phyloP scores from a whole-genome alignment of 2,797 vertebrate species.

The Melanotaenia trifasciata region DNA sequence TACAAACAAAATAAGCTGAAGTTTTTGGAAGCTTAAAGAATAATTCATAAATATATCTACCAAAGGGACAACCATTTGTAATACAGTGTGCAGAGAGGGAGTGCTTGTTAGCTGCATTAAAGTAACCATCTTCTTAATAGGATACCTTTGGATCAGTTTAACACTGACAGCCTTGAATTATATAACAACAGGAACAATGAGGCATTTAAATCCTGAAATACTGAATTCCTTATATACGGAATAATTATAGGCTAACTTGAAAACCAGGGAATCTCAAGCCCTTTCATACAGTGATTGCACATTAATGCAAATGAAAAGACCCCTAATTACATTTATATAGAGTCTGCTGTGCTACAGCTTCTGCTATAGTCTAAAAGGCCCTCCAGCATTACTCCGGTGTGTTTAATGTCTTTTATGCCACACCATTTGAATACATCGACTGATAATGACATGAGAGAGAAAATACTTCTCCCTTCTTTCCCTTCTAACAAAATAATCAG shows the following conservation, averaged over 20 bases:
- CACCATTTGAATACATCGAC: background rate
- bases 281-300: background rate
- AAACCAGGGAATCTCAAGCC: background rate
- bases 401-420: background rate
- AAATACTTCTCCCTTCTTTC: background rate
- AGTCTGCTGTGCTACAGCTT: too few relatives aligned
- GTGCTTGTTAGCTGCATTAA: background rate
- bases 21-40: background rate
- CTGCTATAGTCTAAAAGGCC: background rate
- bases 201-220: conserved; percentile 1
- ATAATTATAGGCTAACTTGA: too few relatives aligned
- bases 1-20: too few relatives aligned
- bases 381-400: background rate
- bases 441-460: too few relatives aligned
- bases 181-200: background rate
- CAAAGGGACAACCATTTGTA: background rate
- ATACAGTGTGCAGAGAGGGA: background rate
- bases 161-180: background rate
- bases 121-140: background rate
- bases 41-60: background rate
- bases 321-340: background rate
- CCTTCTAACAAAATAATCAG: background rate
- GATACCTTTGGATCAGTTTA: background rate
- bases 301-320: background rate
- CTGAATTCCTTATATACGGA: background rate